phyloP scores from a whole-genome alignment of 2,797 vertebrate species.

The Lophius americanus region DNA sequence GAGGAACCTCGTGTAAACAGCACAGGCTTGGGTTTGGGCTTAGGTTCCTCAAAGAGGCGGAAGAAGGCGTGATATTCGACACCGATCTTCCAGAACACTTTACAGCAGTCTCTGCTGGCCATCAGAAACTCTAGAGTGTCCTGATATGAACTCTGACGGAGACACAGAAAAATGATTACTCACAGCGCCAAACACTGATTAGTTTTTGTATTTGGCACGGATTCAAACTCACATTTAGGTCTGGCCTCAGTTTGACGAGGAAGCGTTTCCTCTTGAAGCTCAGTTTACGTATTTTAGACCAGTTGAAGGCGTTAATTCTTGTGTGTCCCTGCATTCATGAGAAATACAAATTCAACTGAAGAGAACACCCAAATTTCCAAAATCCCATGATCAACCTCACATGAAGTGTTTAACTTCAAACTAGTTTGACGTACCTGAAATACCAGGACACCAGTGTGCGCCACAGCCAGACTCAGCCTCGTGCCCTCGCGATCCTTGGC shows the following conservation, averaged over 20 bases:
- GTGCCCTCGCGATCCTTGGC: slow-evolving; percentile 97
- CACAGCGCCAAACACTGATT: slow-evolving; percentile 2
- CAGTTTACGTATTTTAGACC: slow-evolving; percentile 97
- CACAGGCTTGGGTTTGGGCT: slow-evolving; percentile 95
- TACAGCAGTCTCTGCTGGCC: slow-evolving; percentile 96
- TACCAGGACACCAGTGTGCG: slow-evolving; percentile 94
- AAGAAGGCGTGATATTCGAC: slow-evolving; percentile 99
- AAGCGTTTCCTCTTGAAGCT: slow-evolving; percentile 99
- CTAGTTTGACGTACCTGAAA: slow-evolving; percentile 86
- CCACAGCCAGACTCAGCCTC: slow-evolving; percentile 92
- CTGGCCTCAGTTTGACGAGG: slow-evolving; percentile 94
- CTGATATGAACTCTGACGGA: slow-evolving; percentile 88
- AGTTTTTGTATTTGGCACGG: neutral
- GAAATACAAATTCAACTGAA: neutral
- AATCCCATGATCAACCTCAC: neutral
- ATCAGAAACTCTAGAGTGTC: slow-evolving; percentile 97
- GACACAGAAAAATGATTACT: neutral
- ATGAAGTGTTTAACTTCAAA: neutral
- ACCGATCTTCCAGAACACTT: slow-evolving; percentile 99
- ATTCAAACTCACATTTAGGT: slow-evolving; percentile 89
- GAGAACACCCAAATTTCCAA: neutral
- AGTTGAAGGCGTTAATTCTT: slow-evolving; percentile 97
- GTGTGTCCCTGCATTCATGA: slow-evolving; percentile 86
- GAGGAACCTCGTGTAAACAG: slow-evolving; percentile 96
- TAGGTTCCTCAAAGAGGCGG: slow-evolving; percentile 97